These are phyloP conservation scores for Zoanthus sociatus DNA, from an alignment of 92 coral and sea anemone genomes.

Conservation along the genomic window DNA sequence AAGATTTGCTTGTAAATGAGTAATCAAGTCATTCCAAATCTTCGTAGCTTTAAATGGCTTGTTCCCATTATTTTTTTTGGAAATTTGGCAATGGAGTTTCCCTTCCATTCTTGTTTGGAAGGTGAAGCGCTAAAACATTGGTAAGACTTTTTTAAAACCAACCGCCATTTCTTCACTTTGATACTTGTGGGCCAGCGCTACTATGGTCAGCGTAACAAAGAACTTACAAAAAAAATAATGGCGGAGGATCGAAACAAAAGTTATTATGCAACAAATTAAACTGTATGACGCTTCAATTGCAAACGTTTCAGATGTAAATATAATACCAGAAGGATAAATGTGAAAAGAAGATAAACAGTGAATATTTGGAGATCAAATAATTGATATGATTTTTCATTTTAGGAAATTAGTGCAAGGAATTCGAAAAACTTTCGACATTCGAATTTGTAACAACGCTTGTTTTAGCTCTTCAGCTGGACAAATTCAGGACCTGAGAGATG, in stretches of 20 bases:
- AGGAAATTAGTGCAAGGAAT: not conserved
- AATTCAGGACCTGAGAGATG: not conserved
- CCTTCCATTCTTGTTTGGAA: conserved; percentile 8
- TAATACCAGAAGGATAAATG: not conserved
- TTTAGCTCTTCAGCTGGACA: not conserved
- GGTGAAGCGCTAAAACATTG: not conserved
- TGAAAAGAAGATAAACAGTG: not conserved
- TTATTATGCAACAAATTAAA: conserved; percentile 1
- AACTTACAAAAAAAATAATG: conserved; percentile 1
- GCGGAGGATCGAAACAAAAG: not conserved
- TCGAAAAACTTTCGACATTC: not conserved
- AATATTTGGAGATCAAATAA: not conserved
- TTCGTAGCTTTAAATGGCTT: conserved; percentile 96
- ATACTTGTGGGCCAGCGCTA: conserved; percentile 25
- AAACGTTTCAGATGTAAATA: conserved; percentile 1
- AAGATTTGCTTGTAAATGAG: conserved; percentile 77
- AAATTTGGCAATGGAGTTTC: conserved; percentile 19
- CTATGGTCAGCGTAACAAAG: conserved; percentile 1
- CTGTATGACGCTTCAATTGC: not conserved
- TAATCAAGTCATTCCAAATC: conserved; percentile 93
- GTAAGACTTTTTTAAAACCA: conserved; percentile 6
- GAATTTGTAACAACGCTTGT: not conserved
- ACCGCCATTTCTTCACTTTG: conserved; percentile 41
- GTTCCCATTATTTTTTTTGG: not conserved
- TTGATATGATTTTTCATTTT: not conserved